Conservation (phyloP, 2,113 vertebrate species). For the Onychorhynchus coronatus region DNA sequence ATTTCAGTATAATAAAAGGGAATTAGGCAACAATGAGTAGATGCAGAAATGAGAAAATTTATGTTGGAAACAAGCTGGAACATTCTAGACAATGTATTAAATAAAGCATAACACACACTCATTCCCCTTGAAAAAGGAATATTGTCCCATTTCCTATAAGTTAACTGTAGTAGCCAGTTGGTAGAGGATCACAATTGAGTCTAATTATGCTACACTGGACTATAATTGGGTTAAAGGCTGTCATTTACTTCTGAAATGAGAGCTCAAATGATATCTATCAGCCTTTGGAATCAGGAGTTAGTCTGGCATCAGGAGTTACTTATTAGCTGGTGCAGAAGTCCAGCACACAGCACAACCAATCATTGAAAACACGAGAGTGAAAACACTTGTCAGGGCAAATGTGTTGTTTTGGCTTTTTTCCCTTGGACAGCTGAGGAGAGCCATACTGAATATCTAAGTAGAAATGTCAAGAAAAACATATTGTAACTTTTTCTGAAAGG, state of each 20-base stretch:
- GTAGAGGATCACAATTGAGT: background rate
- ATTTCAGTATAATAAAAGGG: background rate
- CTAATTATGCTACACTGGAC: background rate
- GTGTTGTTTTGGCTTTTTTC: background rate
- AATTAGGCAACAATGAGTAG: background rate
- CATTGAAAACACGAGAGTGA: background rate
- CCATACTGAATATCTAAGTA: background rate
- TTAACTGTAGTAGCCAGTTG: background rate
- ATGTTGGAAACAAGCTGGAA: background rate
- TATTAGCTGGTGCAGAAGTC: constrained; percentile 30
- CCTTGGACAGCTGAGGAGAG: background rate
- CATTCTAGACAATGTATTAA: background rate
- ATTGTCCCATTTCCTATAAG: background rate
- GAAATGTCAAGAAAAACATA: constrained; percentile 1
- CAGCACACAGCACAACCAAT: background rate
- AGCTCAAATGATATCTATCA: background rate
- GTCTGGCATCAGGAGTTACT: constrained; percentile 5
- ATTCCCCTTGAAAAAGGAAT: background rate
- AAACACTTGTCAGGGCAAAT: constrained; percentile 16
- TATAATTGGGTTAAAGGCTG: constrained; percentile 1
- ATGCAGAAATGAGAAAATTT: background rate
- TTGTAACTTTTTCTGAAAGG: background rate
- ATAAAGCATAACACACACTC: background rate
- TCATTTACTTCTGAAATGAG: background rate
- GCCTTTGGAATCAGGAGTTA: constrained; percentile 15